These are phyloP conservation scores for Sorex araneus DNA, from an alignment of 2,113 vertebrate species.

Conservation along the genomic window DNA sequence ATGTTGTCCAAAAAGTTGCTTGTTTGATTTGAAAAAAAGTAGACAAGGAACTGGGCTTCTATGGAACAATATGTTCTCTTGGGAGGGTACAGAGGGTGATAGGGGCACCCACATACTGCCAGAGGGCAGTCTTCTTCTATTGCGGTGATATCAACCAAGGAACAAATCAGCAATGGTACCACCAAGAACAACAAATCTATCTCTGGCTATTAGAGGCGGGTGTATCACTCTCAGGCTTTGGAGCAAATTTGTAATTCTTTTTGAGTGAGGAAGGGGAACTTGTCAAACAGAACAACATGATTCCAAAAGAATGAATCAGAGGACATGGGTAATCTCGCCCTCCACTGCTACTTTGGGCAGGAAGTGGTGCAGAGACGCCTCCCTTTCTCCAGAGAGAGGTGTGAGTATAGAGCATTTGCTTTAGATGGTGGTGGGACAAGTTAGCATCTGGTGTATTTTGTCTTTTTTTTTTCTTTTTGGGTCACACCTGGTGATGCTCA, in stretches of 20 bases:
- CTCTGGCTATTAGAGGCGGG: background rate
- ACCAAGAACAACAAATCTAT: background rate
- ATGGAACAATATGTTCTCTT: background rate
- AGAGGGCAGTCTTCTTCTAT: background rate
- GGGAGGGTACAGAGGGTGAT: background rate
- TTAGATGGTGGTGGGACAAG: background rate
- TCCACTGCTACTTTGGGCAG: constrained; percentile 1
- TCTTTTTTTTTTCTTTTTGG: background rate
- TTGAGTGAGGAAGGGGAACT: constrained; percentile 28
- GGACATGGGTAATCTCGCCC: background rate
- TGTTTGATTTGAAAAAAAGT: background rate
- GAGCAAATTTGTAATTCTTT: constrained; percentile 31
- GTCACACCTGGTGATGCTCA: no score
- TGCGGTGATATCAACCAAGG: background rate
- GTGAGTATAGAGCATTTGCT: background rate
- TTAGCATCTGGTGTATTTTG: background rate
- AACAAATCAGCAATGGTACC: background rate
- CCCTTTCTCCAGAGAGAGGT: constrained; percentile 38
- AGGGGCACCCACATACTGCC: background rate
- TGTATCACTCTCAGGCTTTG: background rate
- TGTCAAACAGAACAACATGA: background rate
- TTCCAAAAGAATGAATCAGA: background rate
- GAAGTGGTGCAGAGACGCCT: constrained; percentile 31
- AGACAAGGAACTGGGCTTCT: background rate
- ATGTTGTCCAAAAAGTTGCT: background rate